Percentiles rank a stretch among this genome's conserved stretches.
Evolutionary conservation across 2,888 invertebrate genomes (phyloP).

Genomic region (Drosophila recens): DNA sequence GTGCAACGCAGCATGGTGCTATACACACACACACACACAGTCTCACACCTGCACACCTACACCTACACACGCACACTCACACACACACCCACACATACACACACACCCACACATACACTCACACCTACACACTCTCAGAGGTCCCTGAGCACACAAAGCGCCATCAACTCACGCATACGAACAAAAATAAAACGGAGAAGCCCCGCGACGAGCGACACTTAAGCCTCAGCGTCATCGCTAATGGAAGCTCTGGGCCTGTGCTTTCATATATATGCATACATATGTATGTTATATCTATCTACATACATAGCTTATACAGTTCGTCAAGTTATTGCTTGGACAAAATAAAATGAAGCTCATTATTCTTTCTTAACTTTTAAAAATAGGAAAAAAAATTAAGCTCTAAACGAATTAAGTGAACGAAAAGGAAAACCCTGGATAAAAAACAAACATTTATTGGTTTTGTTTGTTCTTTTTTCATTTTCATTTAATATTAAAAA

Average conservation of each 20-base stretch:
- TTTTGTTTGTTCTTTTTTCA: too few species aligned
- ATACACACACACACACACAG: not conserved
- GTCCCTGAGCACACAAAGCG: conserved; percentile 40
- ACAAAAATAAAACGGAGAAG: not conserved
- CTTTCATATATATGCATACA: not conserved
- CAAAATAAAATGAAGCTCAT: not conserved
- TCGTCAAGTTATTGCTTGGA: not conserved
- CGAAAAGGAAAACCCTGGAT: too few species aligned
- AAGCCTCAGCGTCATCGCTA: conserved; percentile 32
- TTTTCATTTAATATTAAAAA: too few species aligned
- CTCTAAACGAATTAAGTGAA: too few species aligned
- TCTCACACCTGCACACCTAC: not conserved
- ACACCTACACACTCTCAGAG: conserved; percentile 7
- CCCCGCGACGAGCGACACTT: conserved; percentile 27
- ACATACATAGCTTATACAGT: not conserved
- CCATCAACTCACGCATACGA: conserved; percentile 30
- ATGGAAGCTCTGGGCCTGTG: conserved; percentile 36
- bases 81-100: conserved; percentile 4
- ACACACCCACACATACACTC: not conserved
- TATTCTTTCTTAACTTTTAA: too few species aligned
- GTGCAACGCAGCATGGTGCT: conserved; percentile 23
- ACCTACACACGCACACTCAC: conserved; percentile 1
- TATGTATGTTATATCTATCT: not conserved
- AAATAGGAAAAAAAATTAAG: too few species aligned
- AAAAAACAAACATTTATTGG: too few species aligned